Conservation (phyloP, 1,140 invertebrate species). For the Drosophila bocqueti region DNA sequence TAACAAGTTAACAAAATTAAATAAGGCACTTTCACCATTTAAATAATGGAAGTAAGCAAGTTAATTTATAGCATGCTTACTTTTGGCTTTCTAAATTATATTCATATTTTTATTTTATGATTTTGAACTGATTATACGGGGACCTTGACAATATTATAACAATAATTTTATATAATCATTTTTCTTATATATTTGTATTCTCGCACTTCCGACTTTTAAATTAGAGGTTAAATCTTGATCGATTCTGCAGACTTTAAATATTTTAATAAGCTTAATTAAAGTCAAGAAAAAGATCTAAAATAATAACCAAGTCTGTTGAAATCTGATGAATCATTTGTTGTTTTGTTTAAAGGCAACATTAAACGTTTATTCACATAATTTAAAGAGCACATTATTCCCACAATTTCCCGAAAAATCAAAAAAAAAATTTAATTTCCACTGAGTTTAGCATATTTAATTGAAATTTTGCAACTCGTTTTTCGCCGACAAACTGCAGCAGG, state of each 20-base stretch:
- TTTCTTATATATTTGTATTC: neutral
- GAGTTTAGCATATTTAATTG: slow-evolving; percentile 58
- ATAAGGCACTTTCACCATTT: slow-evolving; percentile 6
- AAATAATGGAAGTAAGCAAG: slow-evolving; percentile 6
- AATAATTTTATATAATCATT: neutral
- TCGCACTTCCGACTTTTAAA: neutral
- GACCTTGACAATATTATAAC: neutral
- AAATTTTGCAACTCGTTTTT: slow-evolving; percentile 52
- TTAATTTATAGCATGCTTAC: neutral
- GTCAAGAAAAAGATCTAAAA: neutral
- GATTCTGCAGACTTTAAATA: neutral
- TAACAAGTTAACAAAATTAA: neutral
- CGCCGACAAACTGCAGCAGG: slow-evolving; percentile 46
- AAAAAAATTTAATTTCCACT: slow-evolving; percentile 49
- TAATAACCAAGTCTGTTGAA: neutral
- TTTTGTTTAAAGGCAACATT: slow-evolving; percentile 3
- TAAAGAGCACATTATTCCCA: slow-evolving; percentile 7
- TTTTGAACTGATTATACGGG: neutral
- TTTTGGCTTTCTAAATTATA: neutral
- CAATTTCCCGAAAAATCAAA: slow-evolving; percentile 41
- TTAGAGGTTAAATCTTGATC: neutral
- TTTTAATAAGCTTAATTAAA: neutral
- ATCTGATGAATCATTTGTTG: neutral
- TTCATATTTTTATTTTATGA: neutral
- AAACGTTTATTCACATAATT: slow-evolving; percentile 4